A percentile compares a stretch with the other conserved stretches of the same genome.
These are phyloP conservation scores for Leptothorax acervorum DNA, from an alignment of 2,888 invertebrate genomes.

Conservation along the genomic window DNA sequence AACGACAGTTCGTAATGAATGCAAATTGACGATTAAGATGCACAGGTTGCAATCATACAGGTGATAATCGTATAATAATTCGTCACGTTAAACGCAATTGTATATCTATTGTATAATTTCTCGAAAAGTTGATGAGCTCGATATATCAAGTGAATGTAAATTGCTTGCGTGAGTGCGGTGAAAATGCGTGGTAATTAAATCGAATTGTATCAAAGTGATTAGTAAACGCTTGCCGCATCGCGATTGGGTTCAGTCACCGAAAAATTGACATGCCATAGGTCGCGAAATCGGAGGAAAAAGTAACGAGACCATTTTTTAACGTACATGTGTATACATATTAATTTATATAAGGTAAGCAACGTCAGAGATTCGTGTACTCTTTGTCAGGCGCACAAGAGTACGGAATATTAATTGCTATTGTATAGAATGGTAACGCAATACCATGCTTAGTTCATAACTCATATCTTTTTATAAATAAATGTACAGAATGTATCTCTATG, in stretches of 20 bases:
- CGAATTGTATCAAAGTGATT: not conserved
- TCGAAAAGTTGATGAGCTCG: not conserved
- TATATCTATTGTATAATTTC: conserved; percentile 1
- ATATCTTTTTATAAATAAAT: conserved; percentile 83
- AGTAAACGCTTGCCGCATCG: conserved; percentile 12
- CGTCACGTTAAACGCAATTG: not conserved
- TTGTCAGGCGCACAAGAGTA: conserved; percentile 26
- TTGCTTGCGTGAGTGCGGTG: not conserved
- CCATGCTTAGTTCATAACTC: conserved; percentile 70
- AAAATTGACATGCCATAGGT: conserved; percentile 76
- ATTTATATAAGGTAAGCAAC: conserved; percentile 71
- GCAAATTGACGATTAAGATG: conserved; percentile 7
- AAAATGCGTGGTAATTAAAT: conserved; percentile 3
- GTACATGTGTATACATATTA: conserved; percentile 69
- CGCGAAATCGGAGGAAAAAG: conserved; percentile 66
- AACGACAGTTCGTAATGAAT: not conserved
- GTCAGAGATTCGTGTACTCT: conserved; percentile 39
- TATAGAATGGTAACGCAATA: conserved; percentile 69
- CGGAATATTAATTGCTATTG: conserved; percentile 63
- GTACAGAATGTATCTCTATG: conserved; percentile 80
- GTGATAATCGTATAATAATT: conserved; percentile 23
- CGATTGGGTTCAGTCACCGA: conserved; percentile 34
- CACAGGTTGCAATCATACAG: conserved; percentile 22
- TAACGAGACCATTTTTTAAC: conserved; percentile 60
- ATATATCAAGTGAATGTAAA: not conserved